Percentiles rank a stretch among this genome's conserved stretches.
phyloP scores from a whole-genome alignment of 2,888 invertebrate genomes.

The Lasioglossum morio region DNA sequence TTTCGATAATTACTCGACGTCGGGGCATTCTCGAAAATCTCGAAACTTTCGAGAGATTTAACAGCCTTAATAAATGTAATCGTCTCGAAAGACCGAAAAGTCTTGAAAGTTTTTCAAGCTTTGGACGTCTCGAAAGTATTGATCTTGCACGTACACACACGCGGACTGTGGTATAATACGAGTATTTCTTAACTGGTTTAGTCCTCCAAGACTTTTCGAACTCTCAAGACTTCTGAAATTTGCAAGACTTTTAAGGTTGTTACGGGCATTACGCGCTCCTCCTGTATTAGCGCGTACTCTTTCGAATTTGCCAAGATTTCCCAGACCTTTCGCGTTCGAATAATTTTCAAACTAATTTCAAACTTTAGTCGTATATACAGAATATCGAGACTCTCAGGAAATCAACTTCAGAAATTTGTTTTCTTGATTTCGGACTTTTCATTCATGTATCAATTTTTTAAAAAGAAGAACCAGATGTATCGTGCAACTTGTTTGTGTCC shows the following conservation, averaged over 20 bases:
- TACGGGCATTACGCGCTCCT: background rate
- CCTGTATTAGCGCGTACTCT: too few species aligned
- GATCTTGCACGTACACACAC: background rate
- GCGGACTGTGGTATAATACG: background rate
- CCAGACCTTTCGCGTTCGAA: background rate
- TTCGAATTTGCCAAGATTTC: slow-evolving; percentile 2
- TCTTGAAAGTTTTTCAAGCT: background rate
- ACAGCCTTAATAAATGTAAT: slow-evolving; percentile 1
- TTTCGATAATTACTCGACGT: background rate
- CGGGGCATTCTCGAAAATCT: background rate
- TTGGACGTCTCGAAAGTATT: background rate
- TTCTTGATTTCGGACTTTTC: too few species aligned
- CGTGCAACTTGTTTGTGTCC: too few species aligned
- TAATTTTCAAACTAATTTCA: background rate
- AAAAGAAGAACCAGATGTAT: too few species aligned
- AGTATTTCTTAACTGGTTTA: background rate
- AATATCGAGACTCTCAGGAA: too few species aligned
- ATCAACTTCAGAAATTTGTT: too few species aligned
- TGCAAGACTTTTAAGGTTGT: background rate
- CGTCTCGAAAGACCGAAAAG: background rate
- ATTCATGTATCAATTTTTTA: too few species aligned
- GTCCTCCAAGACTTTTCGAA: background rate
- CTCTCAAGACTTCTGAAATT: background rate
- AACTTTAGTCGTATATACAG: too few species aligned
- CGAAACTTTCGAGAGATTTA: background rate